phyloP scores from a whole-genome alignment of 2,113 vertebrate species.

The Oncorhynchus masou region DNA sequence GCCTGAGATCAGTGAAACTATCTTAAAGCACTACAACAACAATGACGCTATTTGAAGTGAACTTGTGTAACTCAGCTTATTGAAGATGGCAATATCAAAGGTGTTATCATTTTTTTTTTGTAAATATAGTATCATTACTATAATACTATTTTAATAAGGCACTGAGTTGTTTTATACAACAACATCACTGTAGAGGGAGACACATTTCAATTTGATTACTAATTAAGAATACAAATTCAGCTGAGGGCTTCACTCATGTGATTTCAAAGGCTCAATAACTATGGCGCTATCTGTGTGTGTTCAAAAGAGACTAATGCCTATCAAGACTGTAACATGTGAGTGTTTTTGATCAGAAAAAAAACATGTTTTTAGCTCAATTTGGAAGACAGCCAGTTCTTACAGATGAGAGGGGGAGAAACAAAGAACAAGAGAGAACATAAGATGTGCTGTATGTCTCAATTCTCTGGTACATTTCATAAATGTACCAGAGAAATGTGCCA shows the following conservation, averaged over 20 bases:
- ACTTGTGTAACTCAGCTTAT: not conserved
- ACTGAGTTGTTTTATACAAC: not conserved
- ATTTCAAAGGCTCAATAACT: conserved; percentile 35
- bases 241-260: conserved; percentile 25
- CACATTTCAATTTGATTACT: not conserved
- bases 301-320: conserved; percentile 27
- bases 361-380: conserved; percentile 42
- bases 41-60: too few relatives aligned
- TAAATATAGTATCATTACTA: not conserved
- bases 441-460: not conserved
- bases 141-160: not conserved
- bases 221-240: conserved; percentile 22
- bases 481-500: not conserved
- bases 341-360: conserved; percentile 60
- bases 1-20: not conserved
- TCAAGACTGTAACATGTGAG: conserved; percentile 43
- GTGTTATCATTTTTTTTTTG: not conserved
- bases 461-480: conserved; percentile 25
- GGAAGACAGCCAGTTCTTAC: conserved; percentile 37
- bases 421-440: conserved; percentile 31
- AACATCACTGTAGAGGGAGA: conserved; percentile 45
- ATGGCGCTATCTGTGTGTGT: conserved; percentile 35
- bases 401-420: conserved; percentile 36
- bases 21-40: too few relatives aligned
- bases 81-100: not conserved